phyloP scores from a whole-genome alignment of 1,140 invertebrate species.

The Leptinotarsa lineolata region DNA sequence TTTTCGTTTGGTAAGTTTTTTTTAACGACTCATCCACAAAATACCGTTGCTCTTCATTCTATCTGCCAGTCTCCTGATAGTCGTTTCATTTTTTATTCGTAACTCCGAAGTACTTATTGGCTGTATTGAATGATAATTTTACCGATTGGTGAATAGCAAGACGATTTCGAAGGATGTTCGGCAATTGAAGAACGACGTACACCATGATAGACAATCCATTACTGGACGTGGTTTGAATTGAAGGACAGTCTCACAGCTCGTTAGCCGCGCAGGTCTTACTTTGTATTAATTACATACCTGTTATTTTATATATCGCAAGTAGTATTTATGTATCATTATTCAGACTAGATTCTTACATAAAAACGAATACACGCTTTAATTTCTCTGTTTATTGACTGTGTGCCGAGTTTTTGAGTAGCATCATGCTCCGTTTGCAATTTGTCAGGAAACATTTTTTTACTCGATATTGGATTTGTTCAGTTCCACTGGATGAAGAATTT shows the following conservation, averaged over 20 bases:
- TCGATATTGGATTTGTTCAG: background rate
- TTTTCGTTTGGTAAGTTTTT: background rate
- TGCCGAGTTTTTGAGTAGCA: background rate
- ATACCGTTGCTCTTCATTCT: constrained; percentile 20
- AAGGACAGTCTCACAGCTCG: constrained; percentile 10
- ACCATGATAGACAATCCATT: background rate
- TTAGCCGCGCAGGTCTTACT: constrained; percentile 11
- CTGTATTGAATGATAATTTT: constrained; percentile 14
- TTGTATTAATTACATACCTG: constrained; percentile 13
- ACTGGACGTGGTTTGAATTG: constrained; percentile 4
- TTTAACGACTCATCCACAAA: background rate
- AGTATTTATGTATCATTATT: constrained; percentile 23
- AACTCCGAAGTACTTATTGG: constrained; percentile 16
- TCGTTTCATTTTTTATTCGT: background rate
- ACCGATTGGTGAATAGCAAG: background rate
- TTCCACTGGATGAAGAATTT: background rate
- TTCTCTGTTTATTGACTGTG: background rate
- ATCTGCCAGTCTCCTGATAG: constrained; percentile 17
- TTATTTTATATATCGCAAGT: constrained; percentile 21
- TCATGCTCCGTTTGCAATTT: background rate
- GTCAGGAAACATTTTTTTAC: background rate
- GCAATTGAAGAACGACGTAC: background rate
- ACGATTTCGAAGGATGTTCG: constrained; percentile 5
- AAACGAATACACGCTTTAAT: constrained; percentile 5
- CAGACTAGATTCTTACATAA: constrained; percentile 13